Evolutionary conservation across 2,113 vertebrate species (phyloP).

Genomic region (Myiopsitta monachus): DNA sequence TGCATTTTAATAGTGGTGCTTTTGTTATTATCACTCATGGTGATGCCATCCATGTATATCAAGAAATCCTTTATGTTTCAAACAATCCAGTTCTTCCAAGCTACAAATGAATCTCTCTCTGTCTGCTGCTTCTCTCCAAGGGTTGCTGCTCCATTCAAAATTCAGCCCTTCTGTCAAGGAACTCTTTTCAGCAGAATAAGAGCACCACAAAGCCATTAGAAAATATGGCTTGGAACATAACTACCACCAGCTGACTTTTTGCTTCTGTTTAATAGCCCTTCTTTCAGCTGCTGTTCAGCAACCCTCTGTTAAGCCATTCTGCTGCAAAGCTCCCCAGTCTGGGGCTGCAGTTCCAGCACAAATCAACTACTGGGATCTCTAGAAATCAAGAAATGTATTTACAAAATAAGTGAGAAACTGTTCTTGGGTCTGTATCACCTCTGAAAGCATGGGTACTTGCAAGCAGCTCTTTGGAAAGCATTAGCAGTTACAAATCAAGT

Average conservation of each 20-base stretch:
- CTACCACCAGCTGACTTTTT: not conserved
- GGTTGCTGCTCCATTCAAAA: not conserved
- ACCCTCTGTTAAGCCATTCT: not conserved
- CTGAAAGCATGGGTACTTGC: not conserved
- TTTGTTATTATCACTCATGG: constrained; percentile 1
- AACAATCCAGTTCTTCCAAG: constrained; percentile 42
- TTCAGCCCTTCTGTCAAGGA: not conserved
- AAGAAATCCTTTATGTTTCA: constrained; percentile 39
- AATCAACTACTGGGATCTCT: not conserved
- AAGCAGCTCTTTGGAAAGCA: not conserved
- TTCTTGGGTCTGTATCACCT: not conserved
- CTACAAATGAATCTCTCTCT: not conserved
- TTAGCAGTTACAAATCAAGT: not conserved
- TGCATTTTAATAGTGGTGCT: constrained; percentile 21
- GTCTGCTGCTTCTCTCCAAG: not conserved
- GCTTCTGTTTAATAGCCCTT: not conserved
- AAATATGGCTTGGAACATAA: not conserved
- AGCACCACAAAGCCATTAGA: not conserved
- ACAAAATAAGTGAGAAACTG: not conserved
- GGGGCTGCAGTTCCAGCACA: not conserved
- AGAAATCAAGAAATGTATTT: not conserved
- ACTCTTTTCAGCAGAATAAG: not conserved
- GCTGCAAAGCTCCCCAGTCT: not conserved
- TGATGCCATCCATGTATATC: not conserved
- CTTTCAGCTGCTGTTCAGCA: not conserved